These are phyloP conservation scores for Brevimyrus niger DNA, from an alignment of 2,113 vertebrate species.

Conservation along the genomic window DNA sequence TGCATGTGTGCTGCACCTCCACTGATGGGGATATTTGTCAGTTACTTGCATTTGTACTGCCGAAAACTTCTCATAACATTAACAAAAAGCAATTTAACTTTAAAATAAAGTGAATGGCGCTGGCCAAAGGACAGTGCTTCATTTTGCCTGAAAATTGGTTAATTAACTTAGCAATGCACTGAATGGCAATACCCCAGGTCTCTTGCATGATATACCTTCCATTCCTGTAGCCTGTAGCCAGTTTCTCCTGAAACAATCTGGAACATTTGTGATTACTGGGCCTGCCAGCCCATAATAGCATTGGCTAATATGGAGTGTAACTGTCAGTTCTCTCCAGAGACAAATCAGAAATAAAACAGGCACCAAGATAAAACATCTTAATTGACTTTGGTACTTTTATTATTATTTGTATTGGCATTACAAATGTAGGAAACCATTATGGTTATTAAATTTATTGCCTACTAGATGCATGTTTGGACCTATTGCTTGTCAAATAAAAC, in stretches of 20 bases:
- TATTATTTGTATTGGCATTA: background rate
- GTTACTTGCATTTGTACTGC: background rate
- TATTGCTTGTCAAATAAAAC: background rate
- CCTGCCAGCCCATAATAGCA: background rate
- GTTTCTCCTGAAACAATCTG: background rate
- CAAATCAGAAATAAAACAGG: background rate
- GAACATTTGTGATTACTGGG: background rate
- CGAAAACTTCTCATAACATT: background rate
- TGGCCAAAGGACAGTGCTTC: background rate
- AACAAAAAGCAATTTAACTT: background rate
- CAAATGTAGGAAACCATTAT: background rate
- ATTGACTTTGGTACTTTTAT: background rate
- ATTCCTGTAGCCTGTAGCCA: background rate
- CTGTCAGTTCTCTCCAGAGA: background rate
- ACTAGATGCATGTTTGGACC: background rate
- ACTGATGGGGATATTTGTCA: background rate
- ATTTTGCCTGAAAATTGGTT: background rate
- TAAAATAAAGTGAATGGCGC: background rate
- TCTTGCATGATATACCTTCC: background rate
- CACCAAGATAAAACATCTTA: constrained; percentile 2
- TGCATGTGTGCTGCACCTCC: background rate
- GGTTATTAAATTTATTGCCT: background rate
- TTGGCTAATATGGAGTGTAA: background rate
- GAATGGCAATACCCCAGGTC: background rate
- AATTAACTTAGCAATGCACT: background rate